Conservation (phyloP, 30 jellyfish, hydroid and myxozoan genomes). For the Calvadosia cruxmelitensis region DNA sequence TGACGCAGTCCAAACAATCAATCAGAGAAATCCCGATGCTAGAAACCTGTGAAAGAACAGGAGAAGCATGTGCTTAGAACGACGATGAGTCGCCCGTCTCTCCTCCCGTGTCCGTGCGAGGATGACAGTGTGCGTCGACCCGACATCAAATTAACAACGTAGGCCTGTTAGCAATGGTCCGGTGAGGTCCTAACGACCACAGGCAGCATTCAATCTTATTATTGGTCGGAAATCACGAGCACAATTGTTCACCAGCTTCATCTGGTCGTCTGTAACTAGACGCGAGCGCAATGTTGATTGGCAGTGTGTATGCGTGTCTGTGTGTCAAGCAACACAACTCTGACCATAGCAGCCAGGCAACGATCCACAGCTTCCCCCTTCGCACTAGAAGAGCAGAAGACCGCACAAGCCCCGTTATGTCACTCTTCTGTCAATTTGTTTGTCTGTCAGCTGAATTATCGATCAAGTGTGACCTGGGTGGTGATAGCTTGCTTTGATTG, state of each 20-base stretch:
- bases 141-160: neutral
- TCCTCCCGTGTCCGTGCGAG: no score
- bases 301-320: neutral
- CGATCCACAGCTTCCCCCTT: no score
- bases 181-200: neutral
- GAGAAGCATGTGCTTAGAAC: no score
- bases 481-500: neutral
- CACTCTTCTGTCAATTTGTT: neutral
- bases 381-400: no score
- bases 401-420: no score
- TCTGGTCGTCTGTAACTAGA: neutral
- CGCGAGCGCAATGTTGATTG: neutral
- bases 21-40: no score
- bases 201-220: conserved; percentile 18
- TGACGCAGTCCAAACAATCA: no score
- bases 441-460: neutral
- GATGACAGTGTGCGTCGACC: no score
- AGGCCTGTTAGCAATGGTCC: neutral
- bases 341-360: no score
- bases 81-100: no score
- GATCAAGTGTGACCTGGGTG: neutral
- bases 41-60: no score
- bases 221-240: conserved; percentile 61
- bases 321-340: no score
- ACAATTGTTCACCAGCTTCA: conserved; percentile 6